Evolutionary conservation across 2,113 vertebrate genomes (phyloP), one percentile per base, ranked within the genome.

Genomic region (Cettia cetti): DNA sequence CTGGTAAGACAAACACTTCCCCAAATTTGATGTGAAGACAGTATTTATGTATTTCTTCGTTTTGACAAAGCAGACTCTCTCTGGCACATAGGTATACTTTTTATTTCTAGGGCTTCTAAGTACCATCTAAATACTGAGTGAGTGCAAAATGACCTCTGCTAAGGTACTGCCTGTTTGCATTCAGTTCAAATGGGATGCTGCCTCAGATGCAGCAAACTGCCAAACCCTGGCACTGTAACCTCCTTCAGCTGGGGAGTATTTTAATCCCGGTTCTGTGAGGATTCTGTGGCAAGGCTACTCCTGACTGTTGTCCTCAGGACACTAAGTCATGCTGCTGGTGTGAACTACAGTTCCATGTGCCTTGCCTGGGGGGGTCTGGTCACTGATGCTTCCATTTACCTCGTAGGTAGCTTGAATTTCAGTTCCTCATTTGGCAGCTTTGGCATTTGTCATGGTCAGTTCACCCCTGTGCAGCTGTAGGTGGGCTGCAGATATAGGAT

Each of bases 91-190:
- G 70, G 50, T 50, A 45, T 22, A 69, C 37, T 22, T 82, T 33
- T 81, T 93, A 69, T 92, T 95, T 77, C 42, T 80, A 69, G 64
- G 68, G 9, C 81, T 94, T 86, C 42, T 93, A 83, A 95, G 27
- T 28, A 47, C 19, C 10, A 50, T 59, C 54, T 89, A 60, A 93
- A 89, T 56, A n/a, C 52, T 33, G 39, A 70, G 30, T 33, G 69
- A 74, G 30, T 35, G 47, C 33, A 78, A 78, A 80, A 70, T 70
- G 5, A 74, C 49, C 53, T 90, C 44, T 20, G 11, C 27, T 78
- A 44, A 86, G 52, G 30, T 40, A 42, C 56, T 81, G 22, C 33
- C 56, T 52, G 11, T 66, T 74, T 93, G 54, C 35, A 54, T 77
- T 89, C 14, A 2, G 42, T 86, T 92, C 35, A 75, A 44, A 75